Evolutionary conservation across 2,888 invertebrate species (phyloP), one percentile per base, ranked within the genome.

Genomic region (Eugnorisma glareosa): DNA sequence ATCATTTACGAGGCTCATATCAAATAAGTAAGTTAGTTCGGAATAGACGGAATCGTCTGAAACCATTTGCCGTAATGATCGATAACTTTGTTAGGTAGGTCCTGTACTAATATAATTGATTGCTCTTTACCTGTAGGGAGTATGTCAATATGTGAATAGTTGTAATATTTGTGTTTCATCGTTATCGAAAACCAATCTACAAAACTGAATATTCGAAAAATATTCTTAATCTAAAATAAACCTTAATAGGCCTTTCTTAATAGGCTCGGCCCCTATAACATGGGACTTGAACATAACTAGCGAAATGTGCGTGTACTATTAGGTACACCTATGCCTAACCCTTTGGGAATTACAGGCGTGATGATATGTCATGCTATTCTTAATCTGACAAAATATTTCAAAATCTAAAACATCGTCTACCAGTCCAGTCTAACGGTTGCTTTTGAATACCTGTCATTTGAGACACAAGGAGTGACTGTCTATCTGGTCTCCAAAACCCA

Each of bases 1-100:
- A 31, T 51, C 24, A 18, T 48, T 21, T 40, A 54, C n/a, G 7
- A 69, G 1, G 21, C n/a, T 73, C 24, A 40, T 40, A 31, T 31
- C 31, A 40, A 51, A 31, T 40, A 40, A 51, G 2, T 40, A 51
- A 21, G 24, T 43, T 31, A 43, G 31, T 64, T 64, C 37, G 11
- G 13, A 37, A 71, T 51, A 31, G 2, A 64, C 40, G n/a, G 15
- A 51, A 40, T 72, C 13, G 24, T 40, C 40, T 72, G 18, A 72
- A 73, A 72, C 31, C 18, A 24, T 72, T 51, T 73, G 51, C 31
- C 51, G 48, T 51, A 72, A 24, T 31, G 31, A 40, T 72, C 40
- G 11, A 57, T 57, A 35, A 73, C 40, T n/a, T 31, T n/a, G n/a
- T 8, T n/a, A 64, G 40, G 64, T 64, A 64, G 7, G 18, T 24